Conservation (phyloP, 2,113 vertebrate genomes). For the Aleadryas rufinucha region DNA sequence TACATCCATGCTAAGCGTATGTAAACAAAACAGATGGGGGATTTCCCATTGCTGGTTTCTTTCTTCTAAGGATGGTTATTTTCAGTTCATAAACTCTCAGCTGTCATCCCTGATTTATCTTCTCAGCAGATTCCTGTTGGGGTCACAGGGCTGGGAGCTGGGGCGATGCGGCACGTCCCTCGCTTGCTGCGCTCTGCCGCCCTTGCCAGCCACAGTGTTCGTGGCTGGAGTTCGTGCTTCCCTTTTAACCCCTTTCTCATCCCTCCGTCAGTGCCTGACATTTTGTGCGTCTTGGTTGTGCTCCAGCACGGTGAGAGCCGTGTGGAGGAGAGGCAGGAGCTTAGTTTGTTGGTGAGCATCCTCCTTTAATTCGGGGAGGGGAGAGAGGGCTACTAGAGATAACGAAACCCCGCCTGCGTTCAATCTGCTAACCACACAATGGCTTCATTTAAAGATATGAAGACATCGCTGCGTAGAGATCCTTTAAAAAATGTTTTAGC, state of each 20-base stretch:
- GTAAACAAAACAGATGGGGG: slow-evolving; percentile 35
- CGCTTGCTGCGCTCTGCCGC: background rate
- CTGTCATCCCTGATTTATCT: slow-evolving; percentile 9
- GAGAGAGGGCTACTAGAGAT: background rate
- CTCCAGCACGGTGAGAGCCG: background rate
- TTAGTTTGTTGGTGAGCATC: background rate
- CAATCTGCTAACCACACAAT: background rate
- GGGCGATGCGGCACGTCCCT: background rate
- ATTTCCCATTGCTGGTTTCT: slow-evolving; percentile 23
- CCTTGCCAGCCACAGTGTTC: background rate
- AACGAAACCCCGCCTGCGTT: background rate
- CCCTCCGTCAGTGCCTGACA: slow-evolving; percentile 8
- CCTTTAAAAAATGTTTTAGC: slow-evolving; percentile 43
- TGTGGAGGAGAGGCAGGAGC: background rate
- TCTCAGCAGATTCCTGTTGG: background rate
- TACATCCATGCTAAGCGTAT: background rate
- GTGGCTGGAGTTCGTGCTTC: background rate
- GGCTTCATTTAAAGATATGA: background rate
- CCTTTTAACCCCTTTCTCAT: background rate
- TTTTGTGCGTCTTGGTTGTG: background rate
- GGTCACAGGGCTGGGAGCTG: background rate
- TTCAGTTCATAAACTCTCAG: slow-evolving; percentile 50
- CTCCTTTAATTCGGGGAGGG: background rate
- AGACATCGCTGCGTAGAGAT: background rate
- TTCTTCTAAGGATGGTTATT: slow-evolving; percentile 17